Evolutionary conservation across 2,888 invertebrate species (phyloP), one percentile per base, ranked within the genome.

Genomic region (Epinotia demarniana): DNA sequence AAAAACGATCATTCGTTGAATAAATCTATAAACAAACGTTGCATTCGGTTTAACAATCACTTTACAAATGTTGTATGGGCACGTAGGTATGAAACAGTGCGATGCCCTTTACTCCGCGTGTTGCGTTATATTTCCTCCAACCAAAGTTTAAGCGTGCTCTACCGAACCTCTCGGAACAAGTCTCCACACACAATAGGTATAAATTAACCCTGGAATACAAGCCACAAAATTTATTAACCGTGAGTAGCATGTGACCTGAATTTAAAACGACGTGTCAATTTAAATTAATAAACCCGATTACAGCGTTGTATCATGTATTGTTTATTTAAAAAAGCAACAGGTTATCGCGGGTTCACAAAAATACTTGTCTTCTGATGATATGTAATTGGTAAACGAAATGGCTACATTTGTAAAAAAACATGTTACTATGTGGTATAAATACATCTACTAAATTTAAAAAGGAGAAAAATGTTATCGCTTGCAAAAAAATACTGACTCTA

Each of bases 211-310:
- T 4, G 19, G 18, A 57, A 19, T 43, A 57, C 23, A 57, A 62
- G 57, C 68, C 73, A 73, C 57, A 58, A 63, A 69, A 57, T 57
- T 74, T 18, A 74, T 63, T 63, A 46, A 61, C 19, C 23, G 43
- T 62, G 19, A 49, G 27, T 69, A 63, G 33, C 58, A 16, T 33
- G 33, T 63, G 63, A 57, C 69, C 63, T 69, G 62, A 53, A 69
- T 74, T 74, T 57, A 58, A 69, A 68, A 33, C 69, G 61, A 69
- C 63, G 33, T 69, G 39, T 64, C 70, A 70, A 75, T 70, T 75
- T 75, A 70, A 75, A 75, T 64, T 75, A 75, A 75, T 75, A 53
- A 70, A 23, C 58, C 13, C n/a, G 49, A 68, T 74, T 46, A 69
- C 64, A 62, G 23, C 39, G 33, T 49, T 58, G 58, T 60, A 57